A percentile compares a stretch with the other conserved stretches of the same genome.
Conservation (phyloP, 2,888 invertebrate species). For the Choreutis nemorana region DNA sequence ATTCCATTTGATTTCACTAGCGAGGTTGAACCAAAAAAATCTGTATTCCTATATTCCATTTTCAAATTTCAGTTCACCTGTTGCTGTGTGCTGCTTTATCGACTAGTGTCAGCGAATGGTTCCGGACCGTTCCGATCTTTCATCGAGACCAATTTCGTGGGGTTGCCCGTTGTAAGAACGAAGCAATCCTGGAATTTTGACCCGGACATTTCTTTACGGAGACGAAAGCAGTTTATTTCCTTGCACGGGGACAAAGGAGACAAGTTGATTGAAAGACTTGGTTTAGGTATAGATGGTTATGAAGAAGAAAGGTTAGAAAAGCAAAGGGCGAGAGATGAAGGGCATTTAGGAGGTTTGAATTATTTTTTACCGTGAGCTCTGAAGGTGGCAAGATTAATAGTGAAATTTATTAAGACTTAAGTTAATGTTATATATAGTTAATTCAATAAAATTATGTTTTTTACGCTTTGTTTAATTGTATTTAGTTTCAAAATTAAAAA, state of each 20-base stretch:
- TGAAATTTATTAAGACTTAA: no score
- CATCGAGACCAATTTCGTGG: slow-evolving; percentile 63
- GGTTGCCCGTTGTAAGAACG: slow-evolving; percentile 68
- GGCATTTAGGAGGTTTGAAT: slow-evolving; percentile 64
- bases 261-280: slow-evolving; percentile 70
- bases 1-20: no score
- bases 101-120: slow-evolving; percentile 18
- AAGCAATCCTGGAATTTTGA: slow-evolving; percentile 69
- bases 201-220: slow-evolving; percentile 68
- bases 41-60: no score
- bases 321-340: slow-evolving; percentile 63
- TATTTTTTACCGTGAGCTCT: slow-evolving; percentile 25
- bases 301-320: slow-evolving; percentile 56
- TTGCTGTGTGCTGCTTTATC: slow-evolving; percentile 23
- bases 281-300: slow-evolving; percentile 71
- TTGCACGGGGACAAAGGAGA: slow-evolving; percentile 71
- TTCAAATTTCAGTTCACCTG: slow-evolving; percentile 29
- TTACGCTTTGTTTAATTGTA: no score
- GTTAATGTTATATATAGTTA: no score
- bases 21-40: no score
- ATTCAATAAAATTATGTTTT: no score
- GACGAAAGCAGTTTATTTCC: slow-evolving; percentile 67
- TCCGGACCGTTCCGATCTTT: slow-evolving; percentile 36
- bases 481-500: no score
- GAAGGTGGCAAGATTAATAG: slow-evolving; percentile 3